Evolutionary conservation across 2,113 vertebrate genomes (phyloP), one percentile per base, ranked within the genome.

Genomic region (Balaeniceps rex): DNA sequence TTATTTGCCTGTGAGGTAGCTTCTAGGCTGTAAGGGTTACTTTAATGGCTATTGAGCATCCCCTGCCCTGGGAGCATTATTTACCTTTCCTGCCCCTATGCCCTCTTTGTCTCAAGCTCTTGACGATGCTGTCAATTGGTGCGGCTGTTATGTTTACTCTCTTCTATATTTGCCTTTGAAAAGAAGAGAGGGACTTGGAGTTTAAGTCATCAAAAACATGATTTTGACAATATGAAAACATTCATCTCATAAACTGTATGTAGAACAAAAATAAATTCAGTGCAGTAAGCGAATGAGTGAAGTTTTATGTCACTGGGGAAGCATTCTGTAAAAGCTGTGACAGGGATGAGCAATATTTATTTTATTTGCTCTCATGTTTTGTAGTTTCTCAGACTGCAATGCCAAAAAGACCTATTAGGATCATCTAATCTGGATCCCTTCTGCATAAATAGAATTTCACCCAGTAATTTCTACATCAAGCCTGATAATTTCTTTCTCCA

Each of bases 361-460:
- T 96, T 91, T 71, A 66, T 84, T 88, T 88, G 63, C 75, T 86
- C 26, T 83, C 42, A 19, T 36, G 26, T 86, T 93, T 83, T 24
- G 5, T 46, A 63, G 28, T 51, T 94, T 92, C 66, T 90, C n/a
- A 51, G 90, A 57, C 44, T 89, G 47, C 31, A 79, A 13, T 66
- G 52, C 44, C 61, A 87, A 79, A 78, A 93, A 85, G 12, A 11
- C 38, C 75, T 88, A n/a, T 94, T 92, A 95, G 42, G 40, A 71
- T 90, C 34, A 51, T 65, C 33, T 93, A 92, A 86, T 94, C 51
- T 83, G 47, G 34, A 70, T 54, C 33, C 19, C 40, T 83, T 42
- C 89, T 75, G 21, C 88, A 80, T 70, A 88, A 91, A 96, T 38
- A 81, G 94, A 94, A 95, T 91, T 91, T 94, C 93, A 89, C 52